A percentile compares a stretch with the other conserved stretches of the same genome.
Conservation (phyloP, 1,140 invertebrate species). For the Drosophila quadrilineata region DNA sequence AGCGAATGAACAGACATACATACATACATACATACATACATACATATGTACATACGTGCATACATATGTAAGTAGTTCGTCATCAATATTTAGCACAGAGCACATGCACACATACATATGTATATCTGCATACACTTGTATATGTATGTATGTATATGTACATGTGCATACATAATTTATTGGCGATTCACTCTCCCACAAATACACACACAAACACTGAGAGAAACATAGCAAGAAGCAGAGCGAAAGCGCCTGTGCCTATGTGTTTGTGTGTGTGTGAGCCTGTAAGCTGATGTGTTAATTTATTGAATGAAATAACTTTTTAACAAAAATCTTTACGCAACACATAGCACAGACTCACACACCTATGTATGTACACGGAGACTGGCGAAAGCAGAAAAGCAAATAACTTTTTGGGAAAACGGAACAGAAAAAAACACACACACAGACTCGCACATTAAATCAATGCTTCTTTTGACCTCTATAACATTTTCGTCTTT, state of each 20-base stretch:
- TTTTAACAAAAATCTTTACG: conserved; percentile 72
- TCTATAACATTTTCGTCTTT: conserved; percentile 71
- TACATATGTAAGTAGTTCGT: conserved; percentile 61
- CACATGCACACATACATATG: conserved; percentile 42
- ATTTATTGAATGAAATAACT: conserved; percentile 58
- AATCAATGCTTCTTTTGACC: conserved; percentile 80
- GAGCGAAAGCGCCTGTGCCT: not conserved
- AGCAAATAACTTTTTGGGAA: conserved; percentile 24
- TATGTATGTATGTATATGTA: not conserved
- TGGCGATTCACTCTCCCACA: conserved; percentile 28
- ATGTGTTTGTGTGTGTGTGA: conserved; percentile 1
- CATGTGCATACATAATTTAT: conserved; percentile 42
- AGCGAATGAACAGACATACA: too few species aligned
- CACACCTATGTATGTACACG: conserved; percentile 21
- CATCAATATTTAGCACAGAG: conserved; percentile 60
- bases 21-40: too few species aligned
- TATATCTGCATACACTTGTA: conserved; percentile 32
- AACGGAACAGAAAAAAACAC: conserved; percentile 46
- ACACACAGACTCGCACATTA: too few species aligned
- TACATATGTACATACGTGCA: too few species aligned
- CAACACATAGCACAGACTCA: conserved; percentile 38
- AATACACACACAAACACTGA: not conserved
- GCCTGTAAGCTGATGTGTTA: conserved; percentile 16
- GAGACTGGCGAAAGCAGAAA: conserved; percentile 11
- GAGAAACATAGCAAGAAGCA: not conserved